Conservation (phyloP, 2,888 invertebrate genomes). For the Anagyrus pseudococci region DNA sequence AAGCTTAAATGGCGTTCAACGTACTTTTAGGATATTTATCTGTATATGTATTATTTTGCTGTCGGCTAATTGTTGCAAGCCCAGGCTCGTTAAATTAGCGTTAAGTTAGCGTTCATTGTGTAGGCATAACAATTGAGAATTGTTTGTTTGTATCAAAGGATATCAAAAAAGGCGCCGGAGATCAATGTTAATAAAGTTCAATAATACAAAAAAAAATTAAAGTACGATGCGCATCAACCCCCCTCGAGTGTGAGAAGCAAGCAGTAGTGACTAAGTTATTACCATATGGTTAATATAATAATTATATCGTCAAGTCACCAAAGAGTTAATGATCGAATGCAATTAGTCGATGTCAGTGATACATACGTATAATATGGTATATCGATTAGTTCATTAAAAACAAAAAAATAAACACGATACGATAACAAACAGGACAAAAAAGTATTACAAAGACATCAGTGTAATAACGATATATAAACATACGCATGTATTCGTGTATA, state of each 20-base stretch:
- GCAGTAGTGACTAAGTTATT: slow-evolving; percentile 18
- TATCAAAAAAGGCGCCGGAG: no score
- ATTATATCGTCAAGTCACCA: slow-evolving; percentile 9
- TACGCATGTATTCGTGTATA: slow-evolving; percentile 17
- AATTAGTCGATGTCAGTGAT: slow-evolving; percentile 19
- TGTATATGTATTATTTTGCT: slow-evolving; percentile 3
- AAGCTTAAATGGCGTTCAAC: no score
- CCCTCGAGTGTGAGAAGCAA: slow-evolving; percentile 26
- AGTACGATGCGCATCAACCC: slow-evolving; percentile 16
- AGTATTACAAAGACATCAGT: neutral
- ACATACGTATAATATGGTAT: slow-evolving; percentile 22
- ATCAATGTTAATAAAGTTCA: slow-evolving; percentile 19
- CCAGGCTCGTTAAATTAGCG: no score
- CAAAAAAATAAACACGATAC: neutral
- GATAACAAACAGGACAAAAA: neutral
- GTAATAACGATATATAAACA: slow-evolving; percentile 13
- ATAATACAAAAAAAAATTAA: slow-evolving; percentile 17
- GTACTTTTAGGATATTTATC: neutral
- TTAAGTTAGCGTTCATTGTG: no score
- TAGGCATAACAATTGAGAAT: no score
- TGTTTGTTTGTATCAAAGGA: slow-evolving; percentile 12
- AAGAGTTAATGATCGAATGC: slow-evolving; percentile 28
- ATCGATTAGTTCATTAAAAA: slow-evolving; percentile 3
- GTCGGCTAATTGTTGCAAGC: neutral
- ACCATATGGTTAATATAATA: neutral